phyloP scores from a whole-genome alignment of 1,140 invertebrate species.

The Thalassaphorura encarpata region DNA sequence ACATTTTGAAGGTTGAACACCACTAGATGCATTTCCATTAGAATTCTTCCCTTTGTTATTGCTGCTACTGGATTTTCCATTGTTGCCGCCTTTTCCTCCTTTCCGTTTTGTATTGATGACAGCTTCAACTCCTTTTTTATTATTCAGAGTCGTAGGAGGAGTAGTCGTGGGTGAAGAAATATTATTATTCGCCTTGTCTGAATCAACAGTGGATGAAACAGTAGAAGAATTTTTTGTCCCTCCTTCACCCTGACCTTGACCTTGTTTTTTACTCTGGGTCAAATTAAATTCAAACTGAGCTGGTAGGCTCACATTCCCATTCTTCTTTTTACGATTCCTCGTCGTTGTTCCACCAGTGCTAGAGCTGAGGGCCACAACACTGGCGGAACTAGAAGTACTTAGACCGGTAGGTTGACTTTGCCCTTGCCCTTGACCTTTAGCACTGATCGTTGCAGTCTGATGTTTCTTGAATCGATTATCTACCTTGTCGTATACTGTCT shows the following conservation, averaged over 20 bases:
- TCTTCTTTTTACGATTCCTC: conserved; percentile 19
- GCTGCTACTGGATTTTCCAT: conserved; percentile 1
- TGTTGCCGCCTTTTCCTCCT: conserved; percentile 8
- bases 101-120: background rate
- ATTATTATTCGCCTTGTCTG: no score
- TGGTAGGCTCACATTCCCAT: background rate
- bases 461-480: conserved; percentile 31
- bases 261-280: background rate
- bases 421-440: background rate
- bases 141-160: no score
- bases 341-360: no score
- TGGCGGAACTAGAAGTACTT: background rate
- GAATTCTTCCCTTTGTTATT: no score
- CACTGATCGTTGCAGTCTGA: conserved; percentile 9
- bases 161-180: no score
- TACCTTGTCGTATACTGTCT: conserved; percentile 33
- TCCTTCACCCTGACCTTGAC: no score
- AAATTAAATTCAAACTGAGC: conserved; percentile 10
- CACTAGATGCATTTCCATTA: no score
- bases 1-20: no score
- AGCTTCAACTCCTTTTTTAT: no score
- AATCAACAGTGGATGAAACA: no score
- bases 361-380: no score
- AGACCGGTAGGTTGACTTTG: background rate
- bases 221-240: no score